Evolutionary conservation across 2,888 invertebrate species (phyloP).

Genomic region (Pseudococcus longispinus): DNA sequence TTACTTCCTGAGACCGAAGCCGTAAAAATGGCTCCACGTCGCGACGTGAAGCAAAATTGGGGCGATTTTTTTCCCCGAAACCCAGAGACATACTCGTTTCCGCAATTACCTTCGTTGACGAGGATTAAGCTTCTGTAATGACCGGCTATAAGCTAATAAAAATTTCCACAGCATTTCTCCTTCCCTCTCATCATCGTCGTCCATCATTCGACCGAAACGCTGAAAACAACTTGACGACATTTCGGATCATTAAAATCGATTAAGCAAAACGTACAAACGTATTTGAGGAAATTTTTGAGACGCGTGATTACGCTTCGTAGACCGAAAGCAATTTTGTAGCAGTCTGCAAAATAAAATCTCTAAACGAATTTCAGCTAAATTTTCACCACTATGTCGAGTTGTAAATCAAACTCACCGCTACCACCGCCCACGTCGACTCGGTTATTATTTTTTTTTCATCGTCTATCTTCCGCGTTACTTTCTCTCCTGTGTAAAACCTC

Average conservation of each 20-base stretch:
- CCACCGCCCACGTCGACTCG: neutral
- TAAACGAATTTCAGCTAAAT: conserved; percentile 23
- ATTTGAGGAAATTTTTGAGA: neutral
- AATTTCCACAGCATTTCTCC: neutral
- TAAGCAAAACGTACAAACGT: neutral
- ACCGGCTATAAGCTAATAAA: conserved; percentile 5
- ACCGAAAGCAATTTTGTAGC: neutral
- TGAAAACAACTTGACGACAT: neutral
- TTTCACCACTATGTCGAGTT: neutral
- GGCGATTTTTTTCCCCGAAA: neutral
- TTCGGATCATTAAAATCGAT: neutral
- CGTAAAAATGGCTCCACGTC: conserved; percentile 33
- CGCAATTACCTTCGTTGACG: neutral
- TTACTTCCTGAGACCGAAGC: conserved; percentile 30
- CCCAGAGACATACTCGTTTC: neutral
- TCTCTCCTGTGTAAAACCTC: neutral
- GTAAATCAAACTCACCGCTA: neutral
- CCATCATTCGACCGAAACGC: neutral
- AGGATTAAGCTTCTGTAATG: neutral
- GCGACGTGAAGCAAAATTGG: neutral
- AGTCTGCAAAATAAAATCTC: neutral
- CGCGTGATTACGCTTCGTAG: neutral
- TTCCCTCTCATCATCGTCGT: neutral
- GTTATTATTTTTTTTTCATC: neutral
- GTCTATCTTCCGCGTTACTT: neutral